Conservation (phyloP, 2,113 vertebrate genomes). For the Sebastes schlegelii region DNA sequence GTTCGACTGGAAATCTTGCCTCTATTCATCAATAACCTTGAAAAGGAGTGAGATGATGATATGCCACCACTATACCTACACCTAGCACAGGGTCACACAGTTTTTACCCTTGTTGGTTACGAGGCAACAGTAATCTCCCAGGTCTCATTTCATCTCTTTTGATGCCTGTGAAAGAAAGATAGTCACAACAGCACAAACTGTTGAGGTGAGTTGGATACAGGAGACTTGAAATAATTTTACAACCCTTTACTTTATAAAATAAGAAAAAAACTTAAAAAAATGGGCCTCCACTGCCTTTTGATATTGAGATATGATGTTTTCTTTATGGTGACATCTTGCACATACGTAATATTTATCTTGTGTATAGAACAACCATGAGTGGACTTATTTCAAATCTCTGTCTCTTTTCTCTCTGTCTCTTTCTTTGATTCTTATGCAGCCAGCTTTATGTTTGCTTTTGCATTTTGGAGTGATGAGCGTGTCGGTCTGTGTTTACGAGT, state of each 20-base stretch:
- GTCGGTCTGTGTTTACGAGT: slow-evolving; percentile 11
- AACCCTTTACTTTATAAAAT: not conserved
- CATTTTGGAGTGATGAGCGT: slow-evolving; percentile 10
- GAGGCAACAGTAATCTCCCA: slow-evolving; percentile 59
- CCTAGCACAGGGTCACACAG: slow-evolving; percentile 32
- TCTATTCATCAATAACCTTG: slow-evolving; percentile 34
- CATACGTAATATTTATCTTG: not conserved
- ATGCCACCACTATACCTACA: slow-evolving; percentile 7
- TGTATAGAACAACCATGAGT: not conserved
- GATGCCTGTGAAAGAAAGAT: slow-evolving; percentile 10
- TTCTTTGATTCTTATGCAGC: not conserved
- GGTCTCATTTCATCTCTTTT: slow-evolving; percentile 47
- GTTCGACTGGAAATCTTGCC: not conserved
- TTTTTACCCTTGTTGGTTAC: slow-evolving; percentile 46
- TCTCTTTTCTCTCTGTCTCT: not conserved
- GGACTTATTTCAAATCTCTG: not conserved
- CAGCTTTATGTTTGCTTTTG: slow-evolving; percentile 3
- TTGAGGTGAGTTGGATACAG: slow-evolving; percentile 17
- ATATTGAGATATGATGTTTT: not conserved
- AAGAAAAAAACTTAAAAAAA: not conserved
- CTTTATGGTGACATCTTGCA: not conserved
- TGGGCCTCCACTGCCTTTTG: not conserved
- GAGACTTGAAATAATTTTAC: not conserved
- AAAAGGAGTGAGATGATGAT: slow-evolving; percentile 28
- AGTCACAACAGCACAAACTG: slow-evolving; percentile 28